These are phyloP conservation scores for Melieria omissa DNA, from an alignment of 2,888 invertebrate genomes.

Conservation along the genomic window DNA sequence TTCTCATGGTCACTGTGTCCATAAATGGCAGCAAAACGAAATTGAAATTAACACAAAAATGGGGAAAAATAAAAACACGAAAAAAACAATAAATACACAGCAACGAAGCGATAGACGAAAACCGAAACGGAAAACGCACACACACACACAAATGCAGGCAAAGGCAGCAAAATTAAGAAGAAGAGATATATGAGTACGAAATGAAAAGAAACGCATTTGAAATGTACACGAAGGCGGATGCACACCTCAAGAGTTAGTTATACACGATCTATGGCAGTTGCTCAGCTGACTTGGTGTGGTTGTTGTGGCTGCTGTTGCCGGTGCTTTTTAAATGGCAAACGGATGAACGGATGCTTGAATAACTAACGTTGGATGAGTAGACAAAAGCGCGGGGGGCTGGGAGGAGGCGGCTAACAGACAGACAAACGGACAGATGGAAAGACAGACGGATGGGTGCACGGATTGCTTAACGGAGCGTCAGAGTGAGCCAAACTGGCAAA, in stretches of 20 bases:
- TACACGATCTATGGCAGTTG: too few relatives aligned
- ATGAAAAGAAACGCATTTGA: background rate
- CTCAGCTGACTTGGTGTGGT: too few relatives aligned
- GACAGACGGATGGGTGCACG: too few relatives aligned
- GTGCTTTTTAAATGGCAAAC: background rate
- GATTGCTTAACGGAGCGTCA: too few relatives aligned
- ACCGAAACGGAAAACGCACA: background rate
- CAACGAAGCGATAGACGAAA: background rate
- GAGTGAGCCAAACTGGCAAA: too few relatives aligned
- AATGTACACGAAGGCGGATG: background rate
- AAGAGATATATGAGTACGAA: background rate
- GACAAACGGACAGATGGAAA: too few relatives aligned
- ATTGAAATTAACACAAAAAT: constrained; percentile 35
- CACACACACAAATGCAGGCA: background rate
- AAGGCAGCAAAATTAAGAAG: background rate
- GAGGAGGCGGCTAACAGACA: too few relatives aligned
- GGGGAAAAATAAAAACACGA: constrained; percentile 19
- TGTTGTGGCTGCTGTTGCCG: too few relatives aligned
- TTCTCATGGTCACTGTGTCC: constrained; percentile 34
- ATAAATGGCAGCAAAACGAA: constrained; percentile 35
- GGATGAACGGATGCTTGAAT: background rate
- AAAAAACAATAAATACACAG: background rate
- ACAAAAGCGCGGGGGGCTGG: too few relatives aligned
- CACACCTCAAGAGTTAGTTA: background rate
- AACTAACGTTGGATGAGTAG: too few relatives aligned